A percentile compares a stretch with the other conserved stretches of the same genome.
phyloP scores from a whole-genome alignment of 2,113 vertebrate genomes.

The Amazona guildingii region DNA sequence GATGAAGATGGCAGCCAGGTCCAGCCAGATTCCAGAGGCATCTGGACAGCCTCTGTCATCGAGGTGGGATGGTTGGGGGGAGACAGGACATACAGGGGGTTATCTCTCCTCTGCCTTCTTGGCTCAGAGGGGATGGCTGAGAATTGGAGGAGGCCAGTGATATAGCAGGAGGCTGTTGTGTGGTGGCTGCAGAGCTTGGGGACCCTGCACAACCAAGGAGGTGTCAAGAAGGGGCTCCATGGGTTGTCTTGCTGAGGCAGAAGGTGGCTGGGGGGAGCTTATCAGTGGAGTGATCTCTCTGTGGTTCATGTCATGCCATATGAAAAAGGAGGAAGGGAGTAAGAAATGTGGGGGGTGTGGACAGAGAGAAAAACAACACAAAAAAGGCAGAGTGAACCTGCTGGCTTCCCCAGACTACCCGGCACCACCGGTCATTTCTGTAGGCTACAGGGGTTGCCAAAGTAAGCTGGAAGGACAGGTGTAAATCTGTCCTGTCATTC shows the following conservation, averaged over 20 bases:
- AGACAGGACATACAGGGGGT: neutral
- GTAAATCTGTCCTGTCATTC: conserved; percentile 91
- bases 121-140: neutral
- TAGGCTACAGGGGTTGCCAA: conserved; percentile 81
- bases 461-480: conserved; percentile 87
- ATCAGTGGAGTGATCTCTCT: conserved; percentile 73
- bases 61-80: neutral
- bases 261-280: neutral
- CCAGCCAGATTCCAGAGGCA: conserved; percentile 74
- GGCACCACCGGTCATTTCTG: conserved; percentile 95
- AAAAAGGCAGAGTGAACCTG: conserved; percentile 56
- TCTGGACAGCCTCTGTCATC: conserved; percentile 80
- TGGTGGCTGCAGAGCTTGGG: neutral
- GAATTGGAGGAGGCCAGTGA: neutral
- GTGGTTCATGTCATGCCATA: neutral
- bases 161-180: neutral
- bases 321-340: neutral
- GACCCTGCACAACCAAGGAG: neutral
- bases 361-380: neutral
- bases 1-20: conserved; percentile 25
- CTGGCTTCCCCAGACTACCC: conserved; percentile 86
- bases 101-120: conserved; percentile 17
- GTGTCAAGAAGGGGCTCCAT: neutral
- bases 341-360: neutral
- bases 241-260: neutral